Base-by-base conservation (phyloP, 2,888 invertebrate genomes). In the Andricus curvator region DNA sequence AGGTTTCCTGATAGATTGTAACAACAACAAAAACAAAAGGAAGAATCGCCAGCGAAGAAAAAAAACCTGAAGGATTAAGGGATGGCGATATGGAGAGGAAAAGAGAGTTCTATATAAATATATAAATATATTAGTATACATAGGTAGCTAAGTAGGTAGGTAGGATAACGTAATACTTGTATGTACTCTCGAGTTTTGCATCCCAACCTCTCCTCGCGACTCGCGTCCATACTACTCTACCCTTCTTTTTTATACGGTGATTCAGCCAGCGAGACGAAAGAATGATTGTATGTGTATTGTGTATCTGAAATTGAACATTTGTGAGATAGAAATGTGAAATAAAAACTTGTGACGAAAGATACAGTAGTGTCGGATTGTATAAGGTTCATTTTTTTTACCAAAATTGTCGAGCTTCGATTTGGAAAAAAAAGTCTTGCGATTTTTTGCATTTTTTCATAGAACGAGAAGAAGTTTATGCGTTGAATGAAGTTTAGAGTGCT, bases 231-330 rank as follows among this genome's bases (percentile, higher is more conserved):
- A 67, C 74, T 51, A 79, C 44, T 79, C 82, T 84, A 80, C 81
- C 78, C 80, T 82, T 84, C 82, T 83, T 85, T 85, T 85, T 85
- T 84, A 85, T 85, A 85, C 84, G 82, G 82, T 65, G 83, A 84
- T 81, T 82, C 68, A 79, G 25, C 76, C 76, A 51, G 70, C 74
- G 56, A 65, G 77, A 68, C 56, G 48, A 33, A 51, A 70, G 70
- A 48, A 70, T 70, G 48, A 25, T 51, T 33, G 29, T 70, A 20
- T 70, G 68, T 44, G 20, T 68, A 20, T n/a, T 2, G 37, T 37
- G 37, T 56, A n/a, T 22, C 11, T 60, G 60, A 60, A 60, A 22
- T 22, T 22, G 4, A 60, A 60, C 4, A 22, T 22, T 48, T 48
- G 48, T 48, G 17, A 17, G 48, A 1, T 17, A 17, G 3, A 5